A percentile compares a stretch with the other conserved stretches of the same genome.
Evolutionary conservation across 2,797 vertebrate species (phyloP).

Genomic region (Peromyscus attwateri): DNA sequence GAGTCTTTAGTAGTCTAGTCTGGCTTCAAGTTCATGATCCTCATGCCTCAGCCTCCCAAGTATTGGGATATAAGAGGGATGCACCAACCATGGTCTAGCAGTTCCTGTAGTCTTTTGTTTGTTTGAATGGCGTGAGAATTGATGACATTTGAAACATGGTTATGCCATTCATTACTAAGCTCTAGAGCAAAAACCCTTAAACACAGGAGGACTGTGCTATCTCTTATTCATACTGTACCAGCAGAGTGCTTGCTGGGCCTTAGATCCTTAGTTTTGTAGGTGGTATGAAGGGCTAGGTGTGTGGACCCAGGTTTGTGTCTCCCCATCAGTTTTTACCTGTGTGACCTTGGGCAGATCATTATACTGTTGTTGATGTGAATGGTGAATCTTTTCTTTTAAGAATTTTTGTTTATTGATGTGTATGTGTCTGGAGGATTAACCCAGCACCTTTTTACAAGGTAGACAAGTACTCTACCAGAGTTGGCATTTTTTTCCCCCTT

Average conservation of each 20-base stretch:
- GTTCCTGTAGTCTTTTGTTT: too few species aligned
- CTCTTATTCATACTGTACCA: background rate
- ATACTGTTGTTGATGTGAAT: background rate
- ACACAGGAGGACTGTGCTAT: background rate
- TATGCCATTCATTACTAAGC: conserved; percentile 44
- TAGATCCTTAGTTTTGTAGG: background rate
- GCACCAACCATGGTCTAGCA: background rate
- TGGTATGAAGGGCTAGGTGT: background rate
- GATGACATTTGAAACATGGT: conserved; percentile 15
- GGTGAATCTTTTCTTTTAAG: conserved; percentile 46
- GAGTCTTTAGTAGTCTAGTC: background rate
- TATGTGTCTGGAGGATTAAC: background rate
- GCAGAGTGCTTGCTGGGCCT: background rate
- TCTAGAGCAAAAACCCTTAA: conserved; percentile 23
- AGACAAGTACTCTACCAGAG: background rate
- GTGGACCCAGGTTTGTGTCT: background rate
- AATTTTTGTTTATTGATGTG: background rate
- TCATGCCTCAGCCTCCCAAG: background rate
- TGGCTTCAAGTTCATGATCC: background rate
- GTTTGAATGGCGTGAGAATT: background rate
- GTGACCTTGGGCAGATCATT: background rate
- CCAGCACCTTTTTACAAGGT: background rate
- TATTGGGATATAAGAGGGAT: background rate
- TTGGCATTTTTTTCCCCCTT: background rate
- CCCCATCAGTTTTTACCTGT: background rate